Percentiles rank a stretch among this genome's conserved stretches.
These are phyloP conservation scores for Drosophila bocki DNA, from an alignment of 1,140 invertebrate genomes.

Conservation along the genomic window DNA sequence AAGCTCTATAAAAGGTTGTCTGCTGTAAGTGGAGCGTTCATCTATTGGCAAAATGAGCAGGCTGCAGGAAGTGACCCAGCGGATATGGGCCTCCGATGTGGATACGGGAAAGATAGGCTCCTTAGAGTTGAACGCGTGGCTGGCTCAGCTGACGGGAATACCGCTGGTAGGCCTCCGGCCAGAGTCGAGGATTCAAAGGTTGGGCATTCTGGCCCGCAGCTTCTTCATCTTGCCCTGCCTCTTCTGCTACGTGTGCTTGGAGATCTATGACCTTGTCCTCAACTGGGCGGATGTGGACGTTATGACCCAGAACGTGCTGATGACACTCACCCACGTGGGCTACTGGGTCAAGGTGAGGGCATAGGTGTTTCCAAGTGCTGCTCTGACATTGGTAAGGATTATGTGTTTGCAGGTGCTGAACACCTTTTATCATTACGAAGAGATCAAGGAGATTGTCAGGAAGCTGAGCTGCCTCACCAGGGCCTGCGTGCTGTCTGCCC, in stretches of 20 bases:
- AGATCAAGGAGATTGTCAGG: conserved; percentile 23
- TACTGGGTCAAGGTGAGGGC: conserved; percentile 55
- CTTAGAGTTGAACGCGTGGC: conserved; percentile 68
- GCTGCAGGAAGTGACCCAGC: conserved; percentile 33
- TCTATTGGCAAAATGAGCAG: conserved; percentile 34
- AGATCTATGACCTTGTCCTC: conserved; percentile 62
- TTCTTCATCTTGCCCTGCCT: conserved; percentile 17
- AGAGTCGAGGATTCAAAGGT: conserved; percentile 37
- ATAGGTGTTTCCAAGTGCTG: neutral
- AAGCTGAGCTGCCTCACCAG: conserved; percentile 34
- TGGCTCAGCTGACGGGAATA: conserved; percentile 60
- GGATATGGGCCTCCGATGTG: conserved; percentile 56
- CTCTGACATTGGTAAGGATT: no score
- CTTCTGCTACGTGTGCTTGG: conserved; percentile 48
- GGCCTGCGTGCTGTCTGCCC: conserved; percentile 34
- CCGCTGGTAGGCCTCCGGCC: conserved; percentile 54
- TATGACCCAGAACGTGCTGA: conserved; percentile 65
- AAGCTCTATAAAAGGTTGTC: conserved; percentile 37
- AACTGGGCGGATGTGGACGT: conserved; percentile 56
- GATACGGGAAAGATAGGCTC: conserved; percentile 58
- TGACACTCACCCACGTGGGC: conserved; percentile 63
- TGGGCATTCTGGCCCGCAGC: conserved; percentile 17
- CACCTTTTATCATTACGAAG: conserved; percentile 44
- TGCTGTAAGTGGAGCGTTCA: neutral
- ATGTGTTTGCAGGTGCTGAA: conserved; percentile 40